These are phyloP conservation scores for Beris chalybata DNA, from an alignment of 2,888 invertebrate genomes.

Conservation along the genomic window DNA sequence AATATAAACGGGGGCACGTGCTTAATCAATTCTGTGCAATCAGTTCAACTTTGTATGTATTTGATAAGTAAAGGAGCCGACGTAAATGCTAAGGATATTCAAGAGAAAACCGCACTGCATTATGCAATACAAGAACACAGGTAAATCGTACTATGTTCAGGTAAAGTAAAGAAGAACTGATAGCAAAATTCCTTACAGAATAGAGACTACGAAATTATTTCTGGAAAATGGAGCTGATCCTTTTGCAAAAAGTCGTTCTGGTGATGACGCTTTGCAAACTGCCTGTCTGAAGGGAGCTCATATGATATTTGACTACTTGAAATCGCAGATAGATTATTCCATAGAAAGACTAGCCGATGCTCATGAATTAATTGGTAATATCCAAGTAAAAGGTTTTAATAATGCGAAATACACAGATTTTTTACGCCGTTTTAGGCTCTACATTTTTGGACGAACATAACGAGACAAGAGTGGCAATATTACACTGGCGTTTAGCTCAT, in stretches of 20 bases:
- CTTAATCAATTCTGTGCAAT: constrained; percentile 90
- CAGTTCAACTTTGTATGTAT: constrained; percentile 76
- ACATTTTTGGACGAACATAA: constrained; percentile 87
- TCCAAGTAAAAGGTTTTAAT: too few species aligned
- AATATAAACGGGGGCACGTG: constrained; percentile 93
- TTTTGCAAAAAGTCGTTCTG: constrained; percentile 72
- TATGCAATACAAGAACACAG: constrained; percentile 87
- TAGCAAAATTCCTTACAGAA: constrained; percentile 50
- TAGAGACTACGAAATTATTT: constrained; percentile 81
- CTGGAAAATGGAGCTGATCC: constrained; percentile 81
- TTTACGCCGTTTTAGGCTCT: constrained; percentile 57
- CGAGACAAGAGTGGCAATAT: constrained; percentile 70
- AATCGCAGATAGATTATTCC: constrained; percentile 64
- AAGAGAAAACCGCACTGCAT: constrained; percentile 88
- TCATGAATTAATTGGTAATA: constrained; percentile 75
- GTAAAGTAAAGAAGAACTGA: background rate
- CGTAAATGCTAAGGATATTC: constrained; percentile 85
- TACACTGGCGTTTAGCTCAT: constrained; percentile 80
- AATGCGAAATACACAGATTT: too few species aligned
- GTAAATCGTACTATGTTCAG: constrained; percentile 43
- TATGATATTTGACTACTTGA: constrained; percentile 71
- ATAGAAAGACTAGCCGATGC: constrained; percentile 78
- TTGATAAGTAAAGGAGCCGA: constrained; percentile 78
- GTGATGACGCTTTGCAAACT: constrained; percentile 87
- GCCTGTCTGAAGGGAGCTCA: constrained; percentile 80